Percentiles rank a stretch among this genome's conserved stretches.
phyloP scores from a whole-genome alignment of 2,797 vertebrate species.

The Eremophila alpestris region DNA sequence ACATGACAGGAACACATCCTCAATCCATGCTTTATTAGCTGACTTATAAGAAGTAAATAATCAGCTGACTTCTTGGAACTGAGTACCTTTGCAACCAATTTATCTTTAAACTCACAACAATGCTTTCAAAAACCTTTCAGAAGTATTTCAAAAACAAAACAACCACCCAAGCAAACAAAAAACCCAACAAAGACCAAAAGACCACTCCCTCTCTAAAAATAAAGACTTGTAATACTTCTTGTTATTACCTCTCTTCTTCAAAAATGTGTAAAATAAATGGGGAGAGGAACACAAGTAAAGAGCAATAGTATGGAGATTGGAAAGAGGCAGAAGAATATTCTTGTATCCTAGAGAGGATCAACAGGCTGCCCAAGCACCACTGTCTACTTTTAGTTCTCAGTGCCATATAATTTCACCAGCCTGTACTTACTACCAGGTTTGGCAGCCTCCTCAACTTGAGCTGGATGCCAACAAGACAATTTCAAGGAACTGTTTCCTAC shows the following conservation, averaged over 20 bases:
- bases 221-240: not conserved
- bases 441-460: not conserved
- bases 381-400: not conserved
- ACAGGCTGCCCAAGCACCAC: not conserved
- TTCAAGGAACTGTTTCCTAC: not conserved
- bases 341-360: not conserved
- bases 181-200: not conserved
- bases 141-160: not conserved
- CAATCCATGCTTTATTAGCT: not conserved
- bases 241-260: not conserved
- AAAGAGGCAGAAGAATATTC: not conserved
- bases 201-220: not conserved
- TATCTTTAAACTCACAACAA: not conserved
- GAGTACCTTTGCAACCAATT: not conserved
- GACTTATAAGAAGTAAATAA: not conserved
- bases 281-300: not conserved
- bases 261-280: rapidly evolving
- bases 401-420: not conserved
- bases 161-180: not conserved
- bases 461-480: not conserved
- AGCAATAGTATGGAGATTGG: not conserved
- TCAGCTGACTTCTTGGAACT: not conserved
- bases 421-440: not conserved
- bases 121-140: not conserved
- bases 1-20: not conserved